These are phyloP conservation scores for Todus mexicanus DNA, from an alignment of 2,797 vertebrate species.

Conservation along the genomic window DNA sequence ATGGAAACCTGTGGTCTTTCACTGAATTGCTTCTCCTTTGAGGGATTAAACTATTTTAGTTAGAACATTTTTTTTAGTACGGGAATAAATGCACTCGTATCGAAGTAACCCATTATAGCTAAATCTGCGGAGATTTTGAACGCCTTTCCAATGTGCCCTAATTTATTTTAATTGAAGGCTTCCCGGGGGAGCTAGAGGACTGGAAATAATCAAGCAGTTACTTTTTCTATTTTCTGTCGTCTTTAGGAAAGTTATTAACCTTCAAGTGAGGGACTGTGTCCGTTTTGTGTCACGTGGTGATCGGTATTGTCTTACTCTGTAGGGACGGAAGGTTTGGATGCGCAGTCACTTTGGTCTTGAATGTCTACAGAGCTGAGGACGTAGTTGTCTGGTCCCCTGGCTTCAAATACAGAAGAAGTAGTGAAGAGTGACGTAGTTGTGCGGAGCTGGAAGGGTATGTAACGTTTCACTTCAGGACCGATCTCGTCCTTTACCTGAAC, in stretches of 20 bases:
- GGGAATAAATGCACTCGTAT: neutral
- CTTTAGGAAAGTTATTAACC: slow-evolving; percentile 42
- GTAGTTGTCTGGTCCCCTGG: neutral
- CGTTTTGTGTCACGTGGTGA: neutral
- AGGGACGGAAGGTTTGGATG: neutral
- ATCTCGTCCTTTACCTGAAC: neutral
- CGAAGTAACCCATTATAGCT: neutral
- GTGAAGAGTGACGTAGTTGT: neutral
- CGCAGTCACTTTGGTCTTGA: neutral
- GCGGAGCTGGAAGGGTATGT: slow-evolving; percentile 26
- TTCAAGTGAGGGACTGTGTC: neutral
- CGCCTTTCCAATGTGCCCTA: slow-evolving; percentile 39
- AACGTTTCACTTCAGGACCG: neutral
- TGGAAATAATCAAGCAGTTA: neutral
- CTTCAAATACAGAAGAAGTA: neutral
- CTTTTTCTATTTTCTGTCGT: neutral
- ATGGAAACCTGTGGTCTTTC: slow-evolving; percentile 22
- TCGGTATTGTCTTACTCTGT: neutral
- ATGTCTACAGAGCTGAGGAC: neutral
- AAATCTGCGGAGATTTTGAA: neutral
- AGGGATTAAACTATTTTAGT: slow-evolving; percentile 20
- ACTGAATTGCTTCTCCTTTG: slow-evolving; percentile 40
- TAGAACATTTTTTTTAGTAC: slow-evolving; percentile 23
- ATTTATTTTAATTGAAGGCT: slow-evolving; percentile 63
- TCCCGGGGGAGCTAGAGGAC: slow-evolving; percentile 34